Percentiles rank a stretch among this genome's conserved stretches.
These are phyloP conservation scores for Ciconia maguari DNA, from an alignment of 2,113 vertebrate genomes.

Conservation along the genomic window DNA sequence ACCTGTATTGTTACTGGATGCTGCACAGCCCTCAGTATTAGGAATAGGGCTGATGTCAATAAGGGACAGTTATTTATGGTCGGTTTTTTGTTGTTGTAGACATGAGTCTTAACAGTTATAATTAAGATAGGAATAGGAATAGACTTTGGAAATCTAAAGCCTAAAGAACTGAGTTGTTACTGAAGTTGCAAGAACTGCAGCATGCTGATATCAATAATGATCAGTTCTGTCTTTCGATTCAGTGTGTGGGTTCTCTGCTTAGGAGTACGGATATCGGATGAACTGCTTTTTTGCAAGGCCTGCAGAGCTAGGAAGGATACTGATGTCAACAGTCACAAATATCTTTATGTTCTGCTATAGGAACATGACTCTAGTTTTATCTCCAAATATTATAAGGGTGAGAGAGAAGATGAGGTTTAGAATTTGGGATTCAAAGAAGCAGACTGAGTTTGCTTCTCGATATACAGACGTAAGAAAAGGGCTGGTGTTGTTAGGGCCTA, in stretches of 20 bases:
- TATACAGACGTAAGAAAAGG: not conserved
- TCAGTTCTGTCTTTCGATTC: not conserved
- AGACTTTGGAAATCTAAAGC: not conserved
- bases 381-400: not conserved
- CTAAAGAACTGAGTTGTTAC: not conserved
- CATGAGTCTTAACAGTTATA: not conserved
- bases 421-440: not conserved
- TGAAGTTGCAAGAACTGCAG: not conserved
- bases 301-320: not conserved
- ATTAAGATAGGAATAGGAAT: not conserved
- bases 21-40: not conserved
- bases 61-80: not conserved
- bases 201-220: not conserved
- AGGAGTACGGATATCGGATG: not conserved
- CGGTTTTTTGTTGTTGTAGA: not conserved
- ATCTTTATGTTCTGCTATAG: not conserved
- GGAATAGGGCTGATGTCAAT: not conserved
- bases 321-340: not conserved
- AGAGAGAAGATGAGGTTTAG: not conserved
- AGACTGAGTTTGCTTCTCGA: not conserved
- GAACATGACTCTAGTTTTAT: not conserved
- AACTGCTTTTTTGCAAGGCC: not conserved
- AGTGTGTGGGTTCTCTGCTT: not conserved
- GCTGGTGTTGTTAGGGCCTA: not conserved
- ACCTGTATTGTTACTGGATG: not conserved